Evolutionary conservation across 2,888 invertebrate genomes (phyloP), one percentile per base, ranked within the genome.

Genomic region (Pocota personata): DNA sequence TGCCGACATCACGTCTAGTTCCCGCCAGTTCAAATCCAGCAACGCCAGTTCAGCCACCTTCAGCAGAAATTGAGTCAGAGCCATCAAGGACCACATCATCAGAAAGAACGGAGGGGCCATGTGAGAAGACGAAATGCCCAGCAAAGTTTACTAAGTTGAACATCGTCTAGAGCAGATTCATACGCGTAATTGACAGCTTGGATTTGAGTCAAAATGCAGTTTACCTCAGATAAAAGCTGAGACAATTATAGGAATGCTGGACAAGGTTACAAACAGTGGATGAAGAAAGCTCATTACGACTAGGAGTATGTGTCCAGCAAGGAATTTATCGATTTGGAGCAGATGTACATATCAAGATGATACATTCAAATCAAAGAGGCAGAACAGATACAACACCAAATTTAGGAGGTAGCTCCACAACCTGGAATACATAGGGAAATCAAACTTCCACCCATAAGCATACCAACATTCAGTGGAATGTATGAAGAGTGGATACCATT

Each of bases 401-500:
- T 12, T 16, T 48, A 48, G 30, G 48, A 30, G n/a, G 48, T 48
- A 21, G 16, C 48, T 64, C 16, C 48, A 48, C 43, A 60, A 24
- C 24, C 24, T 24, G 24, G 24, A 24, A 4, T 4, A 24, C 24
- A 24, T 24, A 2, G 4, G 24, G 16, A 46, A n/a, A 46, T 24
- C 64, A 64, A 46, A 64, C 43, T 43, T 64, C 43, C 27, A 66
- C 7, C 50, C 43, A 62, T 62, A 37, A 40, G 24, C 16, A 58
- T 35, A 24, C 24, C 24, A 62, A 14, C 35, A 2, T 40, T 67
- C n/a, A 67, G 37, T 24, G 52, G 24, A 32, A 37, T 4, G 16
- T 50, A 66, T 66, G 67, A 50, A 37, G 37, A 37, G 12, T 43
- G 43, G 43, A 46, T 16, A 16, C 8, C 64, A 30, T 64, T 27